Conservation (phyloP, 2,888 invertebrate species). For the Aproaerema taeniolella region DNA sequence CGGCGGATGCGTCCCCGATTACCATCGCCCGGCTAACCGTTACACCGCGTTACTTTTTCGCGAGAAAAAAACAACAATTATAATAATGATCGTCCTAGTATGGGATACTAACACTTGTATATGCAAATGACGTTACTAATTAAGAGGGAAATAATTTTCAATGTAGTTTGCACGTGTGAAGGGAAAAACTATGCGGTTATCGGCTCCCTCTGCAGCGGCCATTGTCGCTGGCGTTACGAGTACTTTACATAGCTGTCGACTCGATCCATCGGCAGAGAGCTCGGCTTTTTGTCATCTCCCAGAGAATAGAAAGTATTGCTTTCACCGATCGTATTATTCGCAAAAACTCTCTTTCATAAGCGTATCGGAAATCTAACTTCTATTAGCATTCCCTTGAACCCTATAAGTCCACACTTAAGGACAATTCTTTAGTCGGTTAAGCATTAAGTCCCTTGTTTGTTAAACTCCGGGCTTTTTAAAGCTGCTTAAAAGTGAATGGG, state of each 20-base stretch:
- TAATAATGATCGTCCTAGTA: constrained; percentile 70
- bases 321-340: constrained; percentile 21
- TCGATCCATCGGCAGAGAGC: constrained; percentile 40
- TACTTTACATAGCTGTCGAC: constrained; percentile 35
- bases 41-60: constrained; percentile 61
- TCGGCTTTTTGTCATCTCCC: constrained; percentile 16
- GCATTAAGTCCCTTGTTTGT: constrained; percentile 70
- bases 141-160: constrained; percentile 67
- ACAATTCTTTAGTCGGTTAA: constrained; percentile 61
- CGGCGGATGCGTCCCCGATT: constrained; percentile 66
- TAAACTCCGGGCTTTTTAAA: constrained; percentile 64
- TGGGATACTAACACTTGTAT: constrained; percentile 60
- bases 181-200: constrained; percentile 43
- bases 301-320: constrained; percentile 23
- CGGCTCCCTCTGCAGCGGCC: constrained; percentile 36
- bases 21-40: constrained; percentile 60
- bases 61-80: constrained; percentile 65
- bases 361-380: constrained; percentile 17
- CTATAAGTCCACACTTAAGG: constrained; percentile 42
- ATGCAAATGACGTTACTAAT: constrained; percentile 70
- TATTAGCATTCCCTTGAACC: constrained; percentile 31
- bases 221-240: constrained; percentile 51
- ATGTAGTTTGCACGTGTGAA: constrained; percentile 53
- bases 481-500: constrained; percentile 64
- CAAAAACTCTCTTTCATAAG: constrained; percentile 17